Evolutionary conservation across 2,113 vertebrate species (phyloP).

Genomic region (Cairina moschata): DNA sequence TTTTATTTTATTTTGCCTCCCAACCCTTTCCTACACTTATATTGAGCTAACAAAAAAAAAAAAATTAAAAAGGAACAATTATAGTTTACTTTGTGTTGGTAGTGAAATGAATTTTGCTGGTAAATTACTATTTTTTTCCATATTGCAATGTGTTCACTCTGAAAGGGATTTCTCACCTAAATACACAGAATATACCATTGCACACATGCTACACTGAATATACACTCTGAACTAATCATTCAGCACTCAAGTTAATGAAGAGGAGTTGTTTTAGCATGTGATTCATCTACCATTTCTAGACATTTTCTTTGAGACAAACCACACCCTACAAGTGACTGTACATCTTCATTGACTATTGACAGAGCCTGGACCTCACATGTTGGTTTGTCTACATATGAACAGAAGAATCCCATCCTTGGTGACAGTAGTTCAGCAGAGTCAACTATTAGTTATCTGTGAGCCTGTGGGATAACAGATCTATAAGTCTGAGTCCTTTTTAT

Average conservation of each 20-base stretch:
- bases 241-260: background rate
- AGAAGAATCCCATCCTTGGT: background rate
- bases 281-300: background rate
- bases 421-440: background rate
- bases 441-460: background rate
- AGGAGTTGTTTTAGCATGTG: background rate
- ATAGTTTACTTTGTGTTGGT: background rate
- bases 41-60: background rate
- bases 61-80: background rate
- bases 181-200: background rate
- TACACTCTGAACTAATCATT: background rate
- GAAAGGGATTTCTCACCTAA: background rate
- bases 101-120: background rate
- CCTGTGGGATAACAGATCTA: background rate
- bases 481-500: background rate
- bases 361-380: background rate
- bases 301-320: background rate
- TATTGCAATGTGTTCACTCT: background rate
- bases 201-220: background rate
- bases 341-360: background rate
- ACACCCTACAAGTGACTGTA: background rate
- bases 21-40: background rate
- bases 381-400: background rate
- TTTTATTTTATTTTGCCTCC: background rate
- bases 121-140: background rate